Conservation (phyloP, 2,113 vertebrate species). For the human (Homo sapiens) region GRCh38 chr5:633501-634000, state of each 20-base stretch:
- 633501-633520: rapidly evolving
- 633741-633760: background rate
- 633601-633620: background rate
- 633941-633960: conserved; percentile 73
- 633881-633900: conserved; percentile 67
- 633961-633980: rapidly evolving
- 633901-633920: conserved; percentile 67
- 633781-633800: conserved; percentile 78
- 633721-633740: rapidly evolving
- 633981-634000: background rate
- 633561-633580: background rate
- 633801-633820: conserved; percentile 79
- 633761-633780: conserved; percentile 73
- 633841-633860: conserved; percentile 83
- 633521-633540: background rate
- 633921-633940: conserved; percentile 53
- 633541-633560: background rate
- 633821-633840: conserved; percentile 83
- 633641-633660: no score
- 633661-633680: background rate
- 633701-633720: rapidly evolving
- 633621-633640: background rate
- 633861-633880: conserved; percentile 72
- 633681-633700: rapidly evolving
- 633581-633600: background rate